Evolutionary conservation across 2,888 invertebrate genomes (phyloP), one percentile per base, ranked within the genome.

Genomic region (Malthinus seriepunctatus): DNA sequence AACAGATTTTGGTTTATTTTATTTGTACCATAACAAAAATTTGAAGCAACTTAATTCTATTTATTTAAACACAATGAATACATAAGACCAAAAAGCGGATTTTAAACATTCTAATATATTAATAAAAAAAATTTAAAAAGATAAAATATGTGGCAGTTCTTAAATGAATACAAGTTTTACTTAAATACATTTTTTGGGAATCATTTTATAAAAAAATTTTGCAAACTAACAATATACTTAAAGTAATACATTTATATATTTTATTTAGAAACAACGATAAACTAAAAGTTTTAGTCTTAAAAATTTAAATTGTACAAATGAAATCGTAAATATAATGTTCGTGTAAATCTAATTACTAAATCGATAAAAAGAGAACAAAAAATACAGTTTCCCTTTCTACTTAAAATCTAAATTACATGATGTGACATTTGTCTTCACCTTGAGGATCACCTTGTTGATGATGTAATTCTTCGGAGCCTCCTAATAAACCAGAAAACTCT

Each of bases 351-450:
- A 23, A 5, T 23, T 23, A 23, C 2, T 23, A 23, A 23, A 23
- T 23, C 23, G 5, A 23, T 23, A 23, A 23, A 23, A 23, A 23
- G 23, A 42, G 14, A 15, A 14, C 8, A 42, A 38, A 42, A 23
- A 42, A 42, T 42, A 15, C 14, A 42, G 15, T 23, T 23, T 42
- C 15, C n/a, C 39, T 42, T 42, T 39, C 23, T 42, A 42, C 12
- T 11, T 42, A 42, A n/a, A 15, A 23, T n/a, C 23, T 23, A 23
- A 3, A 71, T 80, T 76, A 85, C 85, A 85, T 85, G 63, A 85
- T 74, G 65, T 79, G 74, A 76, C 85, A 85, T 64, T 83, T 82
- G 61, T 85, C 85, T 63, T 83, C 83, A 38, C 82, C 81, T 66
- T 78, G 78, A 1, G 79, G 79, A 59, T 79, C 79, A 1, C 79